Conservation (phyloP, 2,113 vertebrate species). For the Megaleporinus macrocephalus region DNA sequence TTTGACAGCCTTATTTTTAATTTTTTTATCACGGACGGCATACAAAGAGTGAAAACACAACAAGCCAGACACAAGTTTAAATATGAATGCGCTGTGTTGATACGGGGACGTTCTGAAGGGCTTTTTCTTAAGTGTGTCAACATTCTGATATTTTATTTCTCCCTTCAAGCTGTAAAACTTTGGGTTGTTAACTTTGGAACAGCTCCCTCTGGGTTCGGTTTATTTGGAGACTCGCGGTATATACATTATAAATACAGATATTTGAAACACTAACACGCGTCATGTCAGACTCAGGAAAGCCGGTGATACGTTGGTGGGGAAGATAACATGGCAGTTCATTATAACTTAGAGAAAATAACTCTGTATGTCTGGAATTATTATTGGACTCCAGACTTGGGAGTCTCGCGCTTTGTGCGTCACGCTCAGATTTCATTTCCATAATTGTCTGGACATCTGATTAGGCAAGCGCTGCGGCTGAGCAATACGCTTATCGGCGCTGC, state of each 20-base stretch:
- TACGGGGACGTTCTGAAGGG: constrained; percentile 10
- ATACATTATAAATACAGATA: neutral
- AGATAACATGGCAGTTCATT: neutral
- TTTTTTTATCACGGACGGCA: neutral
- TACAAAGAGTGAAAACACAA: neutral
- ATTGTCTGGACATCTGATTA: constrained; percentile 49
- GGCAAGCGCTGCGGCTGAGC: neutral
- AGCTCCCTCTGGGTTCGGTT: neutral
- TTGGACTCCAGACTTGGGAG: constrained; percentile 7
- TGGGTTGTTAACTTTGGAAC: neutral
- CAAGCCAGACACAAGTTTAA: constrained; percentile 10
- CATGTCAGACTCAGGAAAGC: neutral
- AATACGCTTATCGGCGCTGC: constrained; percentile 25
- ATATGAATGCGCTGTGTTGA: constrained; percentile 28
- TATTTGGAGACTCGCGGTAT: neutral
- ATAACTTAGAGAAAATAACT: neutral
- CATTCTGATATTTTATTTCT: neutral
- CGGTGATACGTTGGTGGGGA: neutral
- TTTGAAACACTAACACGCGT: neutral
- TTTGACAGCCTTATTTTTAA: neutral
- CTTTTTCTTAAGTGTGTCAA: neutral
- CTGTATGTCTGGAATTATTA: constrained; percentile 5
- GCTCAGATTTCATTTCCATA: constrained; percentile 33
- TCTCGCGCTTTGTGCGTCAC: neutral
- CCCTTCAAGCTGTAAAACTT: neutral